These are phyloP conservation scores for Hapalemur alaotrensis DNA, from an alignment of 2,797 vertebrate species.

Conservation along the genomic window DNA sequence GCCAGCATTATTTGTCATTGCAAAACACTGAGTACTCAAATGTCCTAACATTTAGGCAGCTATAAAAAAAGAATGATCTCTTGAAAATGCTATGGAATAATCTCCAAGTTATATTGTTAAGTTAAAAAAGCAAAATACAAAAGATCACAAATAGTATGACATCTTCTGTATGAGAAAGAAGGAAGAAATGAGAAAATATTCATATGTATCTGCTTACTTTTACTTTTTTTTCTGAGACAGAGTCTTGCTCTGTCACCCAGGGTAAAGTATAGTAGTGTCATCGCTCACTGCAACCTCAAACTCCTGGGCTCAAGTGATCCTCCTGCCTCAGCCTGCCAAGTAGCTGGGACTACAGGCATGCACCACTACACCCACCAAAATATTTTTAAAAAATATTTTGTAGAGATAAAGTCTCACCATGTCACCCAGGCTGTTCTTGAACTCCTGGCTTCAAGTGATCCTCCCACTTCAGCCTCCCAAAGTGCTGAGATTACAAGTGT, in stretches of 20 bases:
- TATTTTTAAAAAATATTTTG: neutral
- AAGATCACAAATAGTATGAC: slow-evolving; percentile 24
- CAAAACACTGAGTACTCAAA: slow-evolving; percentile 20
- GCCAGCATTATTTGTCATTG: neutral
- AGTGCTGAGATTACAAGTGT: neutral
- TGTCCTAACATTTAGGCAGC: neutral
- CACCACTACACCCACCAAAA: neutral
- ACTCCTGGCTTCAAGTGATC: neutral
- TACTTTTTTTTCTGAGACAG: too few relatives aligned
- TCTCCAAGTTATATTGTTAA: slow-evolving; percentile 28
- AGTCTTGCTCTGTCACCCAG: too few relatives aligned
- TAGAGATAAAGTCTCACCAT: neutral
- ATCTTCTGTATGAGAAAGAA: slow-evolving; percentile 33
- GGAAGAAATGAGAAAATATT: slow-evolving; percentile 10
- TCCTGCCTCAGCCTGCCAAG: too few relatives aligned
- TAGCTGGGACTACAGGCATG: too few relatives aligned
- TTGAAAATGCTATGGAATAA: slow-evolving; percentile 12
- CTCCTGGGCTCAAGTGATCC: too few relatives aligned
- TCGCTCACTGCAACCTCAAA: too few relatives aligned
- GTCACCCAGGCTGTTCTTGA: neutral
- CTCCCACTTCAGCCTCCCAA: neutral
- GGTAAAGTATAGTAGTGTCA: too few relatives aligned
- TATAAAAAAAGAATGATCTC: slow-evolving; percentile 4
- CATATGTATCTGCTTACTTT: slow-evolving; percentile 37
- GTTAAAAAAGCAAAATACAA: neutral